Evolutionary conservation across 2,888 invertebrate genomes (phyloP).

Genomic region (Cyclophora albipunctata): DNA sequence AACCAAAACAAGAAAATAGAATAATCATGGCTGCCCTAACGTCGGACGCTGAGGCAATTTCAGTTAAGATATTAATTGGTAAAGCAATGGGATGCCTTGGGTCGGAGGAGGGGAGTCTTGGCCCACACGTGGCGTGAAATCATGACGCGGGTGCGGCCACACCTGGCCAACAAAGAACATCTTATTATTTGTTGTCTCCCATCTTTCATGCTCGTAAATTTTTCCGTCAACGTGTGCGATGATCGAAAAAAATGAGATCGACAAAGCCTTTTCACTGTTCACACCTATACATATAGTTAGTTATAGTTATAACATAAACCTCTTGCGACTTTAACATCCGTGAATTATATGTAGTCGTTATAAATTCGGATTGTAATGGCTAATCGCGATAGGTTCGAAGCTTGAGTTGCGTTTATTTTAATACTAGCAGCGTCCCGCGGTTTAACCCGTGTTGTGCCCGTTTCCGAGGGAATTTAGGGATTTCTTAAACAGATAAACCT

Average conservation of each 20-base stretch:
- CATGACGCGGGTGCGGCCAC: slow-evolving; percentile 60
- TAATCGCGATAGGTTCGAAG: slow-evolving; percentile 61
- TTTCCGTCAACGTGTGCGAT: slow-evolving; percentile 72
- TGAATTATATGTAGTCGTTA: slow-evolving; percentile 71
- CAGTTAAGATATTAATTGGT: slow-evolving; percentile 69
- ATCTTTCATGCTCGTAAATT: slow-evolving; percentile 73
- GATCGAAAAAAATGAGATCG: slow-evolving; percentile 66
- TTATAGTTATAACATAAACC: slow-evolving; percentile 42
- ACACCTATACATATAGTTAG: slow-evolving; percentile 60
- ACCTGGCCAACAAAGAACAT: slow-evolving; percentile 55
- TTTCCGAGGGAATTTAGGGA: no score
- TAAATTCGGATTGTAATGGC: slow-evolving; percentile 71
- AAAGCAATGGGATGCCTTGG: slow-evolving; percentile 21
- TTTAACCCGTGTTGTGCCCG: no score
- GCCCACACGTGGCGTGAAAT: slow-evolving; percentile 73
- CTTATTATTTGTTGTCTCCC: slow-evolving; percentile 73
- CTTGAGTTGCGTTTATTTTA: slow-evolving; percentile 57
- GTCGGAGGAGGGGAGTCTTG: slow-evolving; percentile 10
- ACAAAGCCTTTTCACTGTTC: slow-evolving; percentile 70
- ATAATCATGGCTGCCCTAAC: no score
- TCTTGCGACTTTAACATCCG: slow-evolving; percentile 57
- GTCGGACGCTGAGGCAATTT: slow-evolving; percentile 35
- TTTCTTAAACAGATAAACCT: no score
- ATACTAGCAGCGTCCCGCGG: slow-evolving; percentile 16
- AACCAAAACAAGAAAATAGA: no score